Base-by-base conservation (phyloP, 35 echinoderm and acorn worm species). In the Patiria miniata region DNA sequence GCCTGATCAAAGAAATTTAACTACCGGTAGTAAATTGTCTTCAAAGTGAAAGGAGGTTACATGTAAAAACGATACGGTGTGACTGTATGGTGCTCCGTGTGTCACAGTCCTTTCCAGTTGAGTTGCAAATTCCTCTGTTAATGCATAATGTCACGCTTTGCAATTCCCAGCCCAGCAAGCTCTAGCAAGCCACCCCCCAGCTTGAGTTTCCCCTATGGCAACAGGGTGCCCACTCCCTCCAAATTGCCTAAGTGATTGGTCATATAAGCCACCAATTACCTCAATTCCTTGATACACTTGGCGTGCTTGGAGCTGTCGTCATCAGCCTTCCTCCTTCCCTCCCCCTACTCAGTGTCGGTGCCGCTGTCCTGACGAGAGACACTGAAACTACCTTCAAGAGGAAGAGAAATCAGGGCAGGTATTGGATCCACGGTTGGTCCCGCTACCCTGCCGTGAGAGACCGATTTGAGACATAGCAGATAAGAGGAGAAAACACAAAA, bases 181-280 rank as follows among this genome's bases (percentile, higher is more conserved):
- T n/a, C 34, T 14, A 18, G 32, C 18, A 78, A 52, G 14, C 39
- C 2, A 17, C 80, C 51, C 33, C 39, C 19, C 80, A 28, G 80
- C 80, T 44, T n/a, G 80, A 34, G 65, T 73, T 73, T 30, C 65
- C 26, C 34, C 52, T 16, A 32, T 36, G 57, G 51, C 82, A 2
- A 52, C 51, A 38, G 28, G 44, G 54, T 10, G 82, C 82, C 52
- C 82, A 59, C 82, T 36, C 54, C 80, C 28, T n/a, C 19, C 39
- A 83, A 83, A 83, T 83, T 33, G 57, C 39, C 52, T 84, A 84
- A 84, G 82, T 84, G 82, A 84, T 84, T 84, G 82, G 29, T 61
- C 52, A 84, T 84, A 59, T 38, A 58, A 40, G 10, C 57, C 51
- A 84, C 82, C 82, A 84, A 84, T 84, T 84, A 84, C 57, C 82